Evolutionary conservation across 2,113 vertebrate genomes (phyloP).

Genomic region (Cairina moschata): DNA sequence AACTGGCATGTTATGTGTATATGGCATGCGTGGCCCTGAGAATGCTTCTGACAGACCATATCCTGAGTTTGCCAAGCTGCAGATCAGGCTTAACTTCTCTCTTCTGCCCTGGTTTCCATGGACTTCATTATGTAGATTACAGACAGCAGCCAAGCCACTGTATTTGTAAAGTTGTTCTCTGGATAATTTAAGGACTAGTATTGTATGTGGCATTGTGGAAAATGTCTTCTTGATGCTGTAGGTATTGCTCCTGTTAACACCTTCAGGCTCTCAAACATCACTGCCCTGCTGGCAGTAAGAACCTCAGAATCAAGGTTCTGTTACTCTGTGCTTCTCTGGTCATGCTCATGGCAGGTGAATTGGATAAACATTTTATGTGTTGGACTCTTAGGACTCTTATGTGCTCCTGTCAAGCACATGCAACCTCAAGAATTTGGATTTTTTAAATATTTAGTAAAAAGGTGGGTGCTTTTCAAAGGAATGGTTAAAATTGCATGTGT

Average conservation of each 20-base stretch:
- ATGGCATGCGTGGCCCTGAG: neutral
- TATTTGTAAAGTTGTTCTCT: neutral
- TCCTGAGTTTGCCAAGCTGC: neutral
- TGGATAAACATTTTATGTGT: neutral
- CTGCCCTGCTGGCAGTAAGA: neutral
- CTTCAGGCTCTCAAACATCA: neutral
- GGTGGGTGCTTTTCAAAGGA: neutral
- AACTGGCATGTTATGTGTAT: too few species aligned
- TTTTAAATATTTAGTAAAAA: neutral
- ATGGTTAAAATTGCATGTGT: neutral
- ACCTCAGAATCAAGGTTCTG: neutral
- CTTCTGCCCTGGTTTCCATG: neutral
- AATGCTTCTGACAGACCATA: neutral
- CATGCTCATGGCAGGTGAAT: neutral
- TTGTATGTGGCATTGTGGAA: neutral
- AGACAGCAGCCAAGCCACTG: neutral
- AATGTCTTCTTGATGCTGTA: neutral
- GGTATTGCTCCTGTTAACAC: neutral
- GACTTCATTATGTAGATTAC: fast-evolving
- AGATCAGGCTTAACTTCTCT: neutral
- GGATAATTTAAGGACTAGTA: neutral
- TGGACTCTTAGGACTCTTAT: neutral
- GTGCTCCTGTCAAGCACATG: neutral
- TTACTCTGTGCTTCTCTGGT: neutral
- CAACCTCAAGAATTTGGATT: neutral